Percentiles rank a stretch among this genome's conserved stretches.
Conservation (phyloP, 2,888 invertebrate species). For the Onchidella celtica region DNA sequence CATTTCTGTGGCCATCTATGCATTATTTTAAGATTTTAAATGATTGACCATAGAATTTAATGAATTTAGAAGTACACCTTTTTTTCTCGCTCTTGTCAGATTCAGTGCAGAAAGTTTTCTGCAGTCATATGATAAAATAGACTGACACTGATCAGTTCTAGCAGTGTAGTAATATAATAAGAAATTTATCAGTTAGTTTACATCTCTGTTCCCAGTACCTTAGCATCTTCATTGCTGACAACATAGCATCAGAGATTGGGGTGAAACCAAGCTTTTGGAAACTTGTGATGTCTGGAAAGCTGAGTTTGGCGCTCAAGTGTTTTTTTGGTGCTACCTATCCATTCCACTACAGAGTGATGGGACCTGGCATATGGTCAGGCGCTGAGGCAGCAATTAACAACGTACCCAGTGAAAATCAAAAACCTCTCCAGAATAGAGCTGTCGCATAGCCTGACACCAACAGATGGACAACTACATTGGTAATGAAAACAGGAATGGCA, state of each 20-base stretch:
- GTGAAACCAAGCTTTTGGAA: not conserved
- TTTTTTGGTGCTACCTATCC: slow-evolving; percentile 76
- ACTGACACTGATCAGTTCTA: too few species aligned
- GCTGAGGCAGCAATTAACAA: slow-evolving; percentile 79
- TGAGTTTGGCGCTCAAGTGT: slow-evolving; percentile 64
- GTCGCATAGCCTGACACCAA: too few species aligned
- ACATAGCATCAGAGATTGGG: not conserved
- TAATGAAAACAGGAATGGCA: not conserved
- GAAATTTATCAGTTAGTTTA: too few species aligned
- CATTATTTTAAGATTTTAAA: too few species aligned
- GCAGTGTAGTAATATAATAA: too few species aligned
- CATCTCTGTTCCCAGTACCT: not conserved
- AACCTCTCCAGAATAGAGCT: not conserved
- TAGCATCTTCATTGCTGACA: not conserved
- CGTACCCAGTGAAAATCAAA: not conserved
- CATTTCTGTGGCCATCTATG: too few species aligned
- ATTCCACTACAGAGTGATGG: slow-evolving; percentile 79
- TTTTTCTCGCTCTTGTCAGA: too few species aligned
- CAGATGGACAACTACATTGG: not conserved
- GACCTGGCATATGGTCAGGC: slow-evolving; percentile 80
- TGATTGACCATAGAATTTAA: too few species aligned
- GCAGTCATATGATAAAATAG: too few species aligned
- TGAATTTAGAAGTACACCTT: too few species aligned
- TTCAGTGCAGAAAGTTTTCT: too few species aligned
- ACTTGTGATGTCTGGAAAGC: not conserved